Base-by-base conservation (phyloP, 2,797 vertebrate genomes). In the Phalloptychus januarius region DNA sequence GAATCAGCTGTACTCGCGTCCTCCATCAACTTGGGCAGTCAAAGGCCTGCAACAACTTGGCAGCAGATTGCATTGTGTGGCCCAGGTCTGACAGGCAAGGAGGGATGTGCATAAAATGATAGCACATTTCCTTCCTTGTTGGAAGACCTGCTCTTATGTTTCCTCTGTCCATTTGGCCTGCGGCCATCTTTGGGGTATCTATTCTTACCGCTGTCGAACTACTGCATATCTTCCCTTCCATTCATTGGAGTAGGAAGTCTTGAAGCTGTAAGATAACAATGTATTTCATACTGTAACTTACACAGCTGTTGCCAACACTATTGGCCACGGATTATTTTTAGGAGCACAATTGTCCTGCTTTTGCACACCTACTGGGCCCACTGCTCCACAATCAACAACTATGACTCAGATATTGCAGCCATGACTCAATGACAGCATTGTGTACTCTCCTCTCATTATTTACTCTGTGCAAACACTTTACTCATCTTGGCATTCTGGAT, bases 111-210 rank as follows among this genome's bases (percentile, higher is more conserved):
- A 67, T 82, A 71, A 78, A 85, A 75, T 23, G 76, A 84, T 75
- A 79, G 78, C 87, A 88, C 42, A 85, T 87, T 87, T 83, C 61
- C 77, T 82, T 85, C 74, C 65, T 80, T 71, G 52, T 70, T 15
- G 12, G 31, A 72, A 75, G 5, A 74, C 81, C 52, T 73, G 76
- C 36, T 2, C 72, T 79, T 13, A 65, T 42, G 73, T 83, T 77
- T 79, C 46, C 7, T 5, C 33, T 48, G 23, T 25, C 3, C 25
- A 5, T n/a, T 15, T 20, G 16, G 38, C 63, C 33, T 20, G 28
- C 8, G 1, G 23, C 50, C 50, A 25, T 36, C 28, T 31, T 61
- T 7, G 42, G 31, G 15, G 7, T 52, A 3, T 36, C 16, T 72
- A 72, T 48, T 72, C 45, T 42, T 56, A 67, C 36, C 0, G 10